Evolutionary conservation across 2,888 invertebrate genomes (phyloP).

Genomic region (Cistogaster globosa): DNA sequence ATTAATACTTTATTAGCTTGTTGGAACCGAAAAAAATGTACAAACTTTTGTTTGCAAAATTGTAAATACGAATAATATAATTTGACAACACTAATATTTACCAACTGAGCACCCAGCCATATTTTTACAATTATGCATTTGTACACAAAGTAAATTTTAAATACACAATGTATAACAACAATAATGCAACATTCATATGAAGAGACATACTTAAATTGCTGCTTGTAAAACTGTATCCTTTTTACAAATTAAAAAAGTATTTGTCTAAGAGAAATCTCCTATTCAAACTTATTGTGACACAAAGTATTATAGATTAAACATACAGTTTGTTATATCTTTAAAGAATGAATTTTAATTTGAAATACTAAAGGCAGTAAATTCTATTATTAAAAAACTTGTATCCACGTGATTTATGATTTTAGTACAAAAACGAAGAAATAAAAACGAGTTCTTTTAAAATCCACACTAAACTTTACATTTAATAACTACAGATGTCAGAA

Average conservation of each 20-base stretch:
- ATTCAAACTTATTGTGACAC: background rate
- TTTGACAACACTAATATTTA: no score
- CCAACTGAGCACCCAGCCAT: background rate
- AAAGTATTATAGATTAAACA: slow-evolving; percentile 13
- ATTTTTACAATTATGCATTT: slow-evolving; percentile 9
- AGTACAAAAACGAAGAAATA: background rate
- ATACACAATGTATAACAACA: slow-evolving; percentile 32
- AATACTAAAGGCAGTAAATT: background rate
- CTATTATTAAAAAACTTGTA: background rate
- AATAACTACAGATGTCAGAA: no score
- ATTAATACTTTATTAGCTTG: no score
- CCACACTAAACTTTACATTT: no score
- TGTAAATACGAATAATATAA: no score
- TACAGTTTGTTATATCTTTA: slow-evolving; percentile 20
- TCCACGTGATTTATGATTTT: background rate
- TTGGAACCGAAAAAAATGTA: no score
- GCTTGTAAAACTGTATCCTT: slow-evolving; percentile 3
- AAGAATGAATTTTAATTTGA: background rate
- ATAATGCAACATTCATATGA: slow-evolving; percentile 14
- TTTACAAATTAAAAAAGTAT: slow-evolving; percentile 31
- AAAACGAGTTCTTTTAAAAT: background rate
- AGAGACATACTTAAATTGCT: slow-evolving; percentile 8
- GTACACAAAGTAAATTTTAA: slow-evolving; percentile 41
- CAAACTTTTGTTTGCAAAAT: no score
- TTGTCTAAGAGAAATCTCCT: slow-evolving; percentile 3